Evolutionary conservation across 2,888 invertebrate species (phyloP).

Genomic region (Hirtodrosophila histrioides): DNA sequence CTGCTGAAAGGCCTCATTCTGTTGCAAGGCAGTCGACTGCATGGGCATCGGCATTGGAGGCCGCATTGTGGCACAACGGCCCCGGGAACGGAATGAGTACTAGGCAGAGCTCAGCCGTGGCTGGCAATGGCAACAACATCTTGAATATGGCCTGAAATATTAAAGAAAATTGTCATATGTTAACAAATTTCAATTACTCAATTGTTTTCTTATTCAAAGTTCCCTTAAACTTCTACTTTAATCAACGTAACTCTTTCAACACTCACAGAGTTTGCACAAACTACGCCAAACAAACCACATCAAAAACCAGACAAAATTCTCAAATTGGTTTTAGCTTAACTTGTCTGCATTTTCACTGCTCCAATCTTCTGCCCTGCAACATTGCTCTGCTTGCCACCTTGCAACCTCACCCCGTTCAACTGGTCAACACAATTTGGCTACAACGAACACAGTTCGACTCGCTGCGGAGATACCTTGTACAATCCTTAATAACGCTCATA

Average conservation of each 20-base stretch:
- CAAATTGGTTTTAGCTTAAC: conserved; percentile 21
- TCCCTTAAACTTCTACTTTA: conserved; percentile 4
- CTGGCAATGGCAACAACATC: conserved; percentile 60
- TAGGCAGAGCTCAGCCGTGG: conserved; percentile 61
- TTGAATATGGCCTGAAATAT: conserved; percentile 50
- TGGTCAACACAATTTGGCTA: conserved; percentile 5
- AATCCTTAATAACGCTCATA: background rate
- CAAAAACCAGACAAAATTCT: conserved; percentile 8
- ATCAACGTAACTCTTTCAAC: background rate
- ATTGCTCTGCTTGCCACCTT: background rate
- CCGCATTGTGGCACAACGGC: conserved; percentile 69
- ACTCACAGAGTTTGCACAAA: background rate
- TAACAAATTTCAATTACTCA: background rate
- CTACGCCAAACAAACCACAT: background rate
- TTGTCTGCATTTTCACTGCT: conserved; percentile 1
- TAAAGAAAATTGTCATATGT: too few relatives aligned
- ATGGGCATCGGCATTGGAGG: conserved; percentile 73
- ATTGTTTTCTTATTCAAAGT: background rate
- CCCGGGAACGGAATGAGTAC: conserved; percentile 6
- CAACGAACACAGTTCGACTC: background rate
- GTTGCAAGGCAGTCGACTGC: conserved; percentile 78
- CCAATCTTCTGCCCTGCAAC: conserved; percentile 5
- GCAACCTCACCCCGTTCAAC: background rate
- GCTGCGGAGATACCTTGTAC: conserved; percentile 7
- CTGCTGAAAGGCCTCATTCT: conserved; percentile 69